These are phyloP conservation scores for Brenthis ino DNA, from an alignment of 2,888 invertebrate genomes.

Conservation along the genomic window DNA sequence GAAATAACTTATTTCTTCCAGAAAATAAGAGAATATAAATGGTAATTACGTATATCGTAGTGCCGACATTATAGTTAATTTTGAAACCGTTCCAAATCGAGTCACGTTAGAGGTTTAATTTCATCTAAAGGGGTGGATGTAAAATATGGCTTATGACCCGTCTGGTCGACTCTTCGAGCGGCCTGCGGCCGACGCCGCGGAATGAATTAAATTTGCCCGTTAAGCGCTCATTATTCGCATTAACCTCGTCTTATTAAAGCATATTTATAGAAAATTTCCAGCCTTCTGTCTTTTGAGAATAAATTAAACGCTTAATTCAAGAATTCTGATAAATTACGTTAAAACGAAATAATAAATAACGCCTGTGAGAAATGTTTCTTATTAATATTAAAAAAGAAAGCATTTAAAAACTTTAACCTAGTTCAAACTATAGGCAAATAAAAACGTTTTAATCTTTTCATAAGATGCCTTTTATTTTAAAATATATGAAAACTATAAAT, in stretches of 20 bases:
- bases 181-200: constrained; percentile 20
- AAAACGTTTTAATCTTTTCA: too few species aligned
- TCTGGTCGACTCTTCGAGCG: constrained; percentile 20
- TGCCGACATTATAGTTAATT: constrained; percentile 21
- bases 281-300: background rate
- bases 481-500: too few species aligned
- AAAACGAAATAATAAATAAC: too few species aligned
- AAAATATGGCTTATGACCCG: constrained; percentile 25
- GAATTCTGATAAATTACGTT: too few species aligned
- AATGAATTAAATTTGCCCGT: constrained; percentile 23
- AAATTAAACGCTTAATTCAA: too few species aligned
- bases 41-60: constrained; percentile 9
- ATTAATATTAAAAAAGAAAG: too few species aligned
- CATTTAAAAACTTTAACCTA: too few species aligned
- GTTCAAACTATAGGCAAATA: too few species aligned
- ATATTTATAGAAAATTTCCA: constrained; percentile 10
- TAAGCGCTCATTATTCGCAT: constrained; percentile 19
- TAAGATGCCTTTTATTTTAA: too few species aligned
- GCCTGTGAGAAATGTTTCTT: too few species aligned
- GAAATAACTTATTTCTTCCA: background rate
- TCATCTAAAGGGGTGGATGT: constrained; percentile 25
- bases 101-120: constrained; percentile 35
- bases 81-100: constrained; percentile 31
- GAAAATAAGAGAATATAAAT: constrained; percentile 5
- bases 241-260: constrained; percentile 16